Evolutionary conservation across 2,888 invertebrate genomes (phyloP), one percentile per base, ranked within the genome.

Genomic region (Fragum sueziense): DNA sequence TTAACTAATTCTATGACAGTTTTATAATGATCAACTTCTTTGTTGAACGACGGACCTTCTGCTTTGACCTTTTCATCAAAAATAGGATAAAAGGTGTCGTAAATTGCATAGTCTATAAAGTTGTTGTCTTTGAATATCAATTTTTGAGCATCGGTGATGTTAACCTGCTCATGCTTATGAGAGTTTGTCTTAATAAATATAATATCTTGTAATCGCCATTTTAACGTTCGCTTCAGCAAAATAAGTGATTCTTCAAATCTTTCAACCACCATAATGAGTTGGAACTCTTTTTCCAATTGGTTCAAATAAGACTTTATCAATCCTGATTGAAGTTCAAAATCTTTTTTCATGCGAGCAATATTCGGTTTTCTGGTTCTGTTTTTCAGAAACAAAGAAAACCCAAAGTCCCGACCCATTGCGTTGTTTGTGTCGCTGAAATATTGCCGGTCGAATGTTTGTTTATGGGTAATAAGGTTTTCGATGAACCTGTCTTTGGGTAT

Each of bases 351-450:
- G n/a, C n/a, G n/a, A n/a, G n/a, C n/a, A n/a, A n/a, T n/a, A 22
- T 37, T 34, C n/a, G 72, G 74, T 20, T 31, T 70, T 20, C 67
- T 51, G 2, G 54, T 61, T 6, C 34, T 20, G 41, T 41, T 65
- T 52, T 41, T 73, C 0, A 74, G 29, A n/a, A 11, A n/a, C 0
- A 2, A 1, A 29, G 71, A 6, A 75, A 82, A 76, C 20, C 82
- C 82, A n/a, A 82, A 82, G 54, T 82, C 82, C 9, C 59, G 37
- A 1, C 73, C 82, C 78, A 82, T 82, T 9, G 78, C 25, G 41
- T 82, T 82, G 54, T 34, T 78, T 47, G 82, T 82, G 20, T 72
- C 37, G 33, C 78, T 76, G 27, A 82, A 82, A 6, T n/a, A 20
- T 27, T 2, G 11, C 7, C 3, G 17, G 22, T 82, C 82, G 34